Percentiles rank a stretch among this genome's conserved stretches.
Conservation (phyloP, 1,140 invertebrate genomes). For the Calephelis nemesis region DNA sequence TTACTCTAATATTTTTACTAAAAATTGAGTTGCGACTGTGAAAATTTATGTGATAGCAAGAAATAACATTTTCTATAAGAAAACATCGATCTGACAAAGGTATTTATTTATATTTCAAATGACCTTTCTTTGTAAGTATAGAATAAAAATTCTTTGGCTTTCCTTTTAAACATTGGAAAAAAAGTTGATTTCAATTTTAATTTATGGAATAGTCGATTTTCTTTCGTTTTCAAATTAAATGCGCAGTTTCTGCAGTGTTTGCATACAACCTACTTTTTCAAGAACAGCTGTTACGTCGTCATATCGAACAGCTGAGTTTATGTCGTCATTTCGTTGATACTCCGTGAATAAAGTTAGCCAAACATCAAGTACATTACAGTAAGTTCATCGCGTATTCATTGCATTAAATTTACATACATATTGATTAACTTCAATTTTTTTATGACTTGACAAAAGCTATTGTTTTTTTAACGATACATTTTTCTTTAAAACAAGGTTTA, state of each 20-base stretch:
- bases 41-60: constrained; percentile 1
- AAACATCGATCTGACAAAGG: constrained; percentile 15
- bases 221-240: constrained; percentile 4
- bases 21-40: background rate
- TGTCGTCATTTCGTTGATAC: constrained; percentile 29
- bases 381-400: too few species aligned
- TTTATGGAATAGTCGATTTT: background rate
- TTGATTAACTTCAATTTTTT: too few species aligned
- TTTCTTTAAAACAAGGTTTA: too few species aligned
- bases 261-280: constrained; percentile 59
- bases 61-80: background rate
- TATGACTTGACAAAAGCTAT: too few species aligned
- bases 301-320: constrained; percentile 57
- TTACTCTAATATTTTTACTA: constrained; percentile 1
- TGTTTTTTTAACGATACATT: too few species aligned
- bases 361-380: background rate
- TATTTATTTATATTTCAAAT: constrained; percentile 20
- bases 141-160: background rate
- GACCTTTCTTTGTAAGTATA: constrained; percentile 30
- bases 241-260: constrained; percentile 40
- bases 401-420: too few species aligned
- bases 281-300: constrained; percentile 73
- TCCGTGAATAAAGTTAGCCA: background rate
- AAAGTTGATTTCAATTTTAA: background rate
- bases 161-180: background rate